Percentiles rank a stretch among this genome's conserved stretches.
phyloP scores from a whole-genome alignment of 2,797 vertebrate genomes.

The Caiman crocodilus region DNA sequence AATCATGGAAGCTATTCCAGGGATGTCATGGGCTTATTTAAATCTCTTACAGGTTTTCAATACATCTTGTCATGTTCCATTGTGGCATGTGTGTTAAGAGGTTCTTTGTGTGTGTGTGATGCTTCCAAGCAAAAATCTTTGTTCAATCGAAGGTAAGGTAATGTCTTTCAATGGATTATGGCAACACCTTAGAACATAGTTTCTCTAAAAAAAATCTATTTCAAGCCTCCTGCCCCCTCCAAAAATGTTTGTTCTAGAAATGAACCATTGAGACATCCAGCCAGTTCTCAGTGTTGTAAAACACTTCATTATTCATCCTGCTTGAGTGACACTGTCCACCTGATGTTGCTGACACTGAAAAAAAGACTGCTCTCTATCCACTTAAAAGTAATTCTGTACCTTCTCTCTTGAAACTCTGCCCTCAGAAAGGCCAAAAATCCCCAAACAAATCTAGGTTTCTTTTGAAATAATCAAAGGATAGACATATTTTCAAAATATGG shows the following conservation, averaged over 20 bases:
- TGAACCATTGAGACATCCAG: not conserved
- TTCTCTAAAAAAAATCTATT: too few species aligned
- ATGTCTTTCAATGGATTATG: not conserved
- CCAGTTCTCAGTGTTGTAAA: not conserved
- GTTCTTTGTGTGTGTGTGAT: not conserved
- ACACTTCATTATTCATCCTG: not conserved
- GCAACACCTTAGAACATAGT: not conserved
- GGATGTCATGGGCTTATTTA: not conserved
- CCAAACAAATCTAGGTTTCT: not conserved
- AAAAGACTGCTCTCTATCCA: not conserved
- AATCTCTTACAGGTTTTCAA: not conserved
- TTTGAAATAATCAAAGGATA: not conserved
- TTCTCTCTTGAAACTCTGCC: not conserved
- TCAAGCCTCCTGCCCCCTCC: not conserved
- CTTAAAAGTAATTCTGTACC: not conserved
- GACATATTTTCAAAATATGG: not conserved
- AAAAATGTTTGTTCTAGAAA: not conserved
- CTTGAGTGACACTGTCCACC: not conserved
- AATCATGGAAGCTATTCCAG: not conserved
- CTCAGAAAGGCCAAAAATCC: not conserved
- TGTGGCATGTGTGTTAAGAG: not conserved
- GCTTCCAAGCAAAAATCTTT: not conserved
- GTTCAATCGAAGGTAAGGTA: not conserved
- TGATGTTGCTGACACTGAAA: not conserved
- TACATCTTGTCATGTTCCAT: not conserved